Evolutionary conservation across 2,797 vertebrate genomes (phyloP).

Genomic region (Chaunax sp.): DNA sequence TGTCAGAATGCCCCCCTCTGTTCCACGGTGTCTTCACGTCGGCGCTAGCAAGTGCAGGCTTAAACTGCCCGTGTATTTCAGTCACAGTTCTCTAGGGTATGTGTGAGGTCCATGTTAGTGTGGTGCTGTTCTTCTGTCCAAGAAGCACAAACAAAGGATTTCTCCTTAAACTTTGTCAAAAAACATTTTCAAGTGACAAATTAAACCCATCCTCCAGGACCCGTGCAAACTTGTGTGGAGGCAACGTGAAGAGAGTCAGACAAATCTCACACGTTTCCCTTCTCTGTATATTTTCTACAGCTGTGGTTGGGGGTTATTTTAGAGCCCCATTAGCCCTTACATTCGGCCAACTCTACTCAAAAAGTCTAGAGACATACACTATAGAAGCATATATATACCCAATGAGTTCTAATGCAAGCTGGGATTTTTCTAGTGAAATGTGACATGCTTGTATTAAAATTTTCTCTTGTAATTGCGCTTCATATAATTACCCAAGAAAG

Average conservation of each 20-base stretch:
- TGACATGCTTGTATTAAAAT: not conserved
- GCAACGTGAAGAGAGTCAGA: slow-evolving; percentile 4
- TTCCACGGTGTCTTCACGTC: slow-evolving; percentile 58
- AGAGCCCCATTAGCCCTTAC: not conserved
- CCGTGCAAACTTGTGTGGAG: slow-evolving; percentile 11
- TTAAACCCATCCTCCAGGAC: slow-evolving; percentile 29
- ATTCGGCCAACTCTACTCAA: slow-evolving; percentile 5
- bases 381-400: not conserved
- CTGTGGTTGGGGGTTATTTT: slow-evolving; percentile 9
- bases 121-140: slow-evolving; percentile 30
- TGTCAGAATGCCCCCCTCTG: slow-evolving; percentile 81
- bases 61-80: slow-evolving; percentile 61
- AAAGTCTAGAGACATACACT: not conserved
- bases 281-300: not conserved
- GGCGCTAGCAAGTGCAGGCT: slow-evolving; percentile 72
- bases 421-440: not conserved
- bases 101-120: slow-evolving; percentile 70
- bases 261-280: slow-evolving; percentile 11
- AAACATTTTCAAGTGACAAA: slow-evolving; percentile 40
- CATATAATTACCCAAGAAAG: not conserved
- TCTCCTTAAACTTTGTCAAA: slow-evolving; percentile 56
- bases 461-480: not conserved
- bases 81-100: slow-evolving; percentile 39
- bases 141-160: slow-evolving; percentile 2
- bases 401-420: not conserved